A percentile compares a stretch with the other conserved stretches of the same genome.
phyloP scores from a whole-genome alignment of 2,797 vertebrate species.

The Pogonophryne albipinna region DNA sequence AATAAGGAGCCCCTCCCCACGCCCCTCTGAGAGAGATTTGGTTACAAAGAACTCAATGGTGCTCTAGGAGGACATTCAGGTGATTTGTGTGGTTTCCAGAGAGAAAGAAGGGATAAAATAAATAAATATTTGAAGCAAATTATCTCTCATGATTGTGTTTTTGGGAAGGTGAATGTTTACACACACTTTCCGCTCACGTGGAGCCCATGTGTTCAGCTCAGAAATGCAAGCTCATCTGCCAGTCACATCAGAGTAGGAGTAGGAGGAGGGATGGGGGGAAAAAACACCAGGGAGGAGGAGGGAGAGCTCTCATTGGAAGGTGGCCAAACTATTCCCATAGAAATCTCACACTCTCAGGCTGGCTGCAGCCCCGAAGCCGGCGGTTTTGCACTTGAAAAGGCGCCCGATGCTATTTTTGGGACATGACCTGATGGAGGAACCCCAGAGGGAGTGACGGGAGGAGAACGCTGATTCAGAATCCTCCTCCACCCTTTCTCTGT shows the following conservation, averaged over 20 bases:
- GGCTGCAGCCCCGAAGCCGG: constrained; percentile 93
- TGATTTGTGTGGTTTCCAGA: constrained; percentile 40
- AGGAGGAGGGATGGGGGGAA: constrained; percentile 32
- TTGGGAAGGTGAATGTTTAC: constrained; percentile 83
- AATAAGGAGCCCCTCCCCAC: no score
- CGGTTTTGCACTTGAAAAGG: constrained; percentile 94
- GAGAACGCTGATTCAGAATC: constrained; percentile 82
- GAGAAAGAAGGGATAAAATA: constrained; percentile 14
- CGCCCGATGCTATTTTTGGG: constrained; percentile 97
- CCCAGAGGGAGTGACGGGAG: constrained; percentile 90
- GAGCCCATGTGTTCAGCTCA: constrained; percentile 90
- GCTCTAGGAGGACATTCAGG: no score
- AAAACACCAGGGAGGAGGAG: neutral
- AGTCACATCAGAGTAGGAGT: constrained; percentile 80
- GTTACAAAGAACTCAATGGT: no score
- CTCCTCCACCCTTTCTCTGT: constrained; percentile 57
- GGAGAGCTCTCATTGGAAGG: constrained; percentile 84
- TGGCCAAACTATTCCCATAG: constrained; percentile 94
- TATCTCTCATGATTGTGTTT: constrained; percentile 60
- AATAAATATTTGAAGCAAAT: constrained; percentile 42
- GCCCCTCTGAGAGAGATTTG: no score
- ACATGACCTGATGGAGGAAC: constrained; percentile 94
- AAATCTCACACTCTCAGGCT: constrained; percentile 94
- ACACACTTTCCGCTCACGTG: constrained; percentile 76
- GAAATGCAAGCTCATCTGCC: constrained; percentile 96